A percentile compares a stretch with the other conserved stretches of the same genome.
phyloP scores from a whole-genome alignment of 2,113 vertebrate species.

The Holacanthus passer region DNA sequence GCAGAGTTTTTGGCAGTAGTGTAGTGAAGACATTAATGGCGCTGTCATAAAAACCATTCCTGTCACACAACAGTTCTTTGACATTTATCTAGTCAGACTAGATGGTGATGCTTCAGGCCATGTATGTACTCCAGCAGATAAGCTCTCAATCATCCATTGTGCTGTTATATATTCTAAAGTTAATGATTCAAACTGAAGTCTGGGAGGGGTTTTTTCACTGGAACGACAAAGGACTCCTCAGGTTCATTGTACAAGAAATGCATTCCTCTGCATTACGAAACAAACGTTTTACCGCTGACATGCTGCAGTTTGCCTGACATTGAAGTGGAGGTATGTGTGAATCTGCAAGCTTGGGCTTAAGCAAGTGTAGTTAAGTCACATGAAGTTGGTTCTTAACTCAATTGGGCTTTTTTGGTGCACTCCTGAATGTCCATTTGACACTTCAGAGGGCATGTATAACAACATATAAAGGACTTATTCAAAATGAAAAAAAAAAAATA shows the following conservation, averaged over 20 bases:
- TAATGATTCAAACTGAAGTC: not conserved
- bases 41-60: not conserved
- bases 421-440: not conserved
- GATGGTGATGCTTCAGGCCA: not conserved
- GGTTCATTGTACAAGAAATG: not conserved
- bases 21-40: not conserved
- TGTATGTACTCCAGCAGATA: slow-evolving; percentile 14
- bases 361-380: not conserved
- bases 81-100: not conserved
- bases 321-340: not conserved
- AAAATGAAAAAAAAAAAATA: not conserved
- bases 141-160: not conserved
- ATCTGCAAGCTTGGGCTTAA: not conserved
- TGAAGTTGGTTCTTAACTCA: not conserved
- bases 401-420: not conserved
- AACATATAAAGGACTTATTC: not conserved
- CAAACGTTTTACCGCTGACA: slow-evolving; percentile 27
- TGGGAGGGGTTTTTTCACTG: slow-evolving; percentile 13
- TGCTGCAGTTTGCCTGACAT: slow-evolving; percentile 28
- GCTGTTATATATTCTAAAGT: not conserved
- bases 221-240: slow-evolving; percentile 10
- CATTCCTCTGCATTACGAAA: slow-evolving; percentile 63
- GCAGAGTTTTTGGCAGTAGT: not conserved
- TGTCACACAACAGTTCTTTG: slow-evolving; percentile 2
- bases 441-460: not conserved